These are phyloP conservation scores for Zygogramma bicolorata DNA, from an alignment of 2,888 invertebrate genomes.

Conservation along the genomic window DNA sequence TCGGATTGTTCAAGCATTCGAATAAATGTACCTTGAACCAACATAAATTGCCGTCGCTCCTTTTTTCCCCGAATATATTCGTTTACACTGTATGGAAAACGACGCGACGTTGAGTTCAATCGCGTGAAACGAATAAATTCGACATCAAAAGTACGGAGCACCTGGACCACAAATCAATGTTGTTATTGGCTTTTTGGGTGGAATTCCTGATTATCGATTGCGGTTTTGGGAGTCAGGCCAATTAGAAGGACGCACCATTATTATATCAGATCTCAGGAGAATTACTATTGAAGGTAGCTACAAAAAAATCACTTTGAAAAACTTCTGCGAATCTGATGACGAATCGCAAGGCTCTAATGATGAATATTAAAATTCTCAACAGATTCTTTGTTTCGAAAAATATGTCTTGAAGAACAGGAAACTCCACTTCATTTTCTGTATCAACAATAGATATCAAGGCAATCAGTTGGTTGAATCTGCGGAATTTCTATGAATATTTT, in stretches of 20 bases:
- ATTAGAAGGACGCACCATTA: background rate
- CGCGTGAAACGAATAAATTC: slow-evolving; percentile 14
- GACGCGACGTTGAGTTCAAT: background rate
- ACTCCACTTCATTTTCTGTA: no score
- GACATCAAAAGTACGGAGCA: background rate
- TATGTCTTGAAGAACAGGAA: no score
- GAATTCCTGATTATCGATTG: background rate
- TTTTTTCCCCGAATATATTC: background rate
- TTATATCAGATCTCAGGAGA: background rate
- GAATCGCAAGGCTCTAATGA: no score
- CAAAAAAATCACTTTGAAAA: no score
- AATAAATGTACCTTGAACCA: slow-evolving; percentile 44
- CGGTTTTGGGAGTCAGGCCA: background rate
- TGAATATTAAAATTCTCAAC: no score
- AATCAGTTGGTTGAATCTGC: no score
- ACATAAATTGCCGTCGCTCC: slow-evolving; percentile 37
- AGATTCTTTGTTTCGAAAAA: no score
- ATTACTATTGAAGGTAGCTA: background rate
- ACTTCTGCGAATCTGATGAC: no score
- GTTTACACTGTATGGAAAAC: background rate
- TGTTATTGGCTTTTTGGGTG: slow-evolving; percentile 10
- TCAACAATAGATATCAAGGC: no score
- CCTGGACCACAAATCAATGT: slow-evolving; percentile 9
- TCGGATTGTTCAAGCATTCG: slow-evolving; percentile 45
- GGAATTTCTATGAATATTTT: no score